Conservation (phyloP, 2,113 vertebrate species). For the Notiomystis cincta region DNA sequence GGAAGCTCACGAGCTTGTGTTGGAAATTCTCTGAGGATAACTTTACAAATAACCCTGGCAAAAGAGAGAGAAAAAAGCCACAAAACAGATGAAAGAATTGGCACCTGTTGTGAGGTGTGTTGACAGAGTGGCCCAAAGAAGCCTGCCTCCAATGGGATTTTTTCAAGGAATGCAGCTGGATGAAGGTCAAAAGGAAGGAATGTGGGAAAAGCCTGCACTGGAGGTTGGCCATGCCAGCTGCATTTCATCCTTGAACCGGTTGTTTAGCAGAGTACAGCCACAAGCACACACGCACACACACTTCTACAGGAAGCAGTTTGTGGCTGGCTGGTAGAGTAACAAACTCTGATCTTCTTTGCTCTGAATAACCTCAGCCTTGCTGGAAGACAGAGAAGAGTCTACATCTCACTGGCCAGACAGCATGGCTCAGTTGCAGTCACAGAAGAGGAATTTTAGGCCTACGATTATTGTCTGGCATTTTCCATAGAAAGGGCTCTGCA, state of each 20-base stretch:
- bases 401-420: neutral
- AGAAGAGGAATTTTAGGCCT: constrained; percentile 28
- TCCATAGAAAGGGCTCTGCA: constrained; percentile 2
- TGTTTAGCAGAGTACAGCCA: constrained; percentile 21
- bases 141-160: neutral
- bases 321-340: constrained; percentile 9
- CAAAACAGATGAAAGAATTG: neutral
- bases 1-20: neutral
- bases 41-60: neutral
- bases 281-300: constrained; percentile 36
- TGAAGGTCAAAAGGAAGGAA: neutral
- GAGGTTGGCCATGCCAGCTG: constrained; percentile 19
- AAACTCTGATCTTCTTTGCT: neutral
- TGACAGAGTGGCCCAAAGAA: neutral
- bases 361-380: neutral
- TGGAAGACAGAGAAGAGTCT: neutral
- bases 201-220: neutral
- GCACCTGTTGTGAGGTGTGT: neutral
- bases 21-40: constrained; percentile 9
- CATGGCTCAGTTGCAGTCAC: neutral
- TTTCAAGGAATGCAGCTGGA: neutral
- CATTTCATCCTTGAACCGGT: neutral
- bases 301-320: neutral
- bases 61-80: constrained; percentile 3
- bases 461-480: neutral